Evolutionary conservation across 53 echinoderm and acorn worm species (phyloP).

Genomic region (Zoroaster sp.): DNA sequence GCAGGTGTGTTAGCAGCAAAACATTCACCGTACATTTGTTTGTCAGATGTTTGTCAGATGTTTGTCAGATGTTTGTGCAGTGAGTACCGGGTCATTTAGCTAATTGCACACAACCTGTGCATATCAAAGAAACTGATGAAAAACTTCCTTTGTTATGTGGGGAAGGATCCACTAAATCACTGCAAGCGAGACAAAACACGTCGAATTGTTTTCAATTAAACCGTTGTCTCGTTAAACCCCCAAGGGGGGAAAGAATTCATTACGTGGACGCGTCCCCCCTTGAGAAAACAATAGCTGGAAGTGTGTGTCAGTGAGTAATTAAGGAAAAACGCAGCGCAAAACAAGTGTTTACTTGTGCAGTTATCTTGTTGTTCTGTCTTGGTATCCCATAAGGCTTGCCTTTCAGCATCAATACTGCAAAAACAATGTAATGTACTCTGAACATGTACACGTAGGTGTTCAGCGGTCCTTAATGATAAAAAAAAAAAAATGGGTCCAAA

Average conservation of each 20-base stretch:
- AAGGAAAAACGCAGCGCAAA: neutral
- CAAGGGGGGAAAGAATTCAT: slow-evolving; percentile 26
- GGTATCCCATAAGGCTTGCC: too few species aligned
- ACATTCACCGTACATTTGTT: too few species aligned
- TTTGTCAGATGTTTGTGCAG: neutral
- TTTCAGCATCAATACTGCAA: too few species aligned
- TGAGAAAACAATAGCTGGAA: slow-evolving; percentile 33
- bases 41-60: too few species aligned
- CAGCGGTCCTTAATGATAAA: too few species aligned
- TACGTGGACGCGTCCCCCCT: neutral
- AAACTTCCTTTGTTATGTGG: slow-evolving; percentile 43
- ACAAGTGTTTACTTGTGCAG: neutral
- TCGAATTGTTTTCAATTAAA: neutral
- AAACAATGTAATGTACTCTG: too few species aligned
- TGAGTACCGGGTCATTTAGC: neutral
- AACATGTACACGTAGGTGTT: too few species aligned
- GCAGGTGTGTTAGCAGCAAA: too few species aligned
- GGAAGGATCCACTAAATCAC: slow-evolving; percentile 48
- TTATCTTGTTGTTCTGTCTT: too few species aligned
- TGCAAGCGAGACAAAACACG: neutral
- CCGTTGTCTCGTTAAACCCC: neutral
- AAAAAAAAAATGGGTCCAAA: too few species aligned
- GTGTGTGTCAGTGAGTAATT: neutral
- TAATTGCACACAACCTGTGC: slow-evolving; percentile 44
- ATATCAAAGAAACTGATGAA: slow-evolving; percentile 31